Percentiles rank a stretch among this genome's conserved stretches.
phyloP scores from a whole-genome alignment of 2,113 vertebrate species.

The Phalacrocorax carbo region DNA sequence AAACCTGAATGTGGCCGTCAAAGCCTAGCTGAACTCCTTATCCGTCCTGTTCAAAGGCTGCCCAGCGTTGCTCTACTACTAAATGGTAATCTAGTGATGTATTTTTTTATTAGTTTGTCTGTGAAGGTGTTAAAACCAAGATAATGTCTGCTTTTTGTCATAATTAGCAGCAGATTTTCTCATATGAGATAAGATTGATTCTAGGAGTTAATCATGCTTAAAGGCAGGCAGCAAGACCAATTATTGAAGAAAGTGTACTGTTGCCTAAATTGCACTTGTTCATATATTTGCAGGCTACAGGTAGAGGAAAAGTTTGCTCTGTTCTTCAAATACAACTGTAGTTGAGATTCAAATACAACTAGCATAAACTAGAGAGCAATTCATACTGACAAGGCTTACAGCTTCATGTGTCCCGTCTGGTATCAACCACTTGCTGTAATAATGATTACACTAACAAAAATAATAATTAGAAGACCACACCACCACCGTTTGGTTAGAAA shows the following conservation, averaged over 20 bases:
- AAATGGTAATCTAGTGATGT: conserved; percentile 80
- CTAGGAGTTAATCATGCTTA: not conserved
- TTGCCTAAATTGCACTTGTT: not conserved
- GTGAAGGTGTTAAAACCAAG: not conserved
- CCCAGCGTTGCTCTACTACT: conserved; percentile 93
- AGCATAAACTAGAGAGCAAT: not conserved
- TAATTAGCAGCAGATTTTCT: not conserved
- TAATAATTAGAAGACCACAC: not conserved
- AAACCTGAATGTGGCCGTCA: conserved; percentile 97
- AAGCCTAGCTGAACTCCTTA: conserved; percentile 92
- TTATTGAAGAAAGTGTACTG: not conserved
- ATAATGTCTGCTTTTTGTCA: not conserved
- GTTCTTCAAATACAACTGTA: not conserved
- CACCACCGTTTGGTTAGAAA: not conserved
- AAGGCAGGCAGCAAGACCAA: not conserved
- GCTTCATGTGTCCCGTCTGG: not conserved
- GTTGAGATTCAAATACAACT: not conserved
- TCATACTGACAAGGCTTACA: not conserved
- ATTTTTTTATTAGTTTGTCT: not conserved
- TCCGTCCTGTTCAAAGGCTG: conserved; percentile 94
- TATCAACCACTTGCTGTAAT: not conserved
- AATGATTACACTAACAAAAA: not conserved
- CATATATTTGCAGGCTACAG: not conserved
- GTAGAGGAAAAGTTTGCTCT: not conserved
- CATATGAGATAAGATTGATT: not conserved